Base-by-base conservation (phyloP, 2,888 invertebrate species). In the Cephus runcator region DNA sequence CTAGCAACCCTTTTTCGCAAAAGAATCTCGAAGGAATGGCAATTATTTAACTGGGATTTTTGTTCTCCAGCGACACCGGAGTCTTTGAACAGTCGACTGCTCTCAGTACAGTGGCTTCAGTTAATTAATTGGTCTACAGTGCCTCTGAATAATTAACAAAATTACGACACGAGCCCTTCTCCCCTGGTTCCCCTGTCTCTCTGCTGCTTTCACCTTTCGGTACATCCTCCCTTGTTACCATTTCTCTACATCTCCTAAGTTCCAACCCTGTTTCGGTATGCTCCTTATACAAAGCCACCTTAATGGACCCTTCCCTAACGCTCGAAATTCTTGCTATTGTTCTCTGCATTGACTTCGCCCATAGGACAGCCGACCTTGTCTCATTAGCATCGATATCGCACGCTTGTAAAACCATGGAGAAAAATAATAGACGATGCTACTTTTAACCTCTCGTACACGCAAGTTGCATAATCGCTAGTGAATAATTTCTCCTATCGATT, bases 41-140 rank as follows among this genome's bases (percentile, higher is more conserved):
- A 85, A 85, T 88, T 87, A 86, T 88, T 87, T 86, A 85, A 85
- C 84, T 74, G 82, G 83, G 83, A 85, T 86, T 86, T 87, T 85
- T 82, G 80, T 77, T 36, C 69, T 69, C 71, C 69, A 76, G 74
- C 74, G 80, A 78, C 79, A 79, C 79, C 75, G 78, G 80, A 79
- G 79, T 78, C 81, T 82, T 83, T 82, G 81, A 83, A 82, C 82
- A 81, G 81, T 69, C 77, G 82, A 79, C 78, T 77, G 80, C 75
- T 76, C 77, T 79, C 80, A 36, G 75, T 34, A 82, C 80, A 73
- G 73, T 35, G 84, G 82, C 83, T 87, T 85, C 80, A 83, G 84
- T 87, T 87, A 88, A 88, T 88, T 87, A 87, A 87, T 87, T 83
- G 87, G 82, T 80, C 82, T 76, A 82, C 79, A 75, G 77, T 81